Base-by-base conservation (phyloP, 2,797 vertebrate genomes). In the Gymnothorax reevesii region DNA sequence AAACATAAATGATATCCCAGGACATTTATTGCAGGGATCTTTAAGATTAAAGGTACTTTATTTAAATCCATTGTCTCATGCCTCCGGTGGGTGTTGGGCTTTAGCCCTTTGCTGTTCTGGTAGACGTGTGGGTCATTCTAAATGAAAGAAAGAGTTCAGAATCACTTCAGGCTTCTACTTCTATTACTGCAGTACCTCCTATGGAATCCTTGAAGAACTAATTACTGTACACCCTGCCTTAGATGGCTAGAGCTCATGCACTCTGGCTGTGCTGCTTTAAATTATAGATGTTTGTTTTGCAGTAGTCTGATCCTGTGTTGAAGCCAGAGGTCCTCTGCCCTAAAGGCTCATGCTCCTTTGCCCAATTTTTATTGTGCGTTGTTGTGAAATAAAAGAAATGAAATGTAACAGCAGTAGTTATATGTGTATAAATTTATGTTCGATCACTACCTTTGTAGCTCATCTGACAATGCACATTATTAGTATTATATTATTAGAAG, bases 181-280 rank as follows among this genome's bases (percentile, higher is more conserved):
- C 62, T 88, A 88, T 89, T 91, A 54, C n/a, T 91, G n/a, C 73
- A 90, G 93, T 93, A 94, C 95, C 93, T 94, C 92, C 93, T 92
- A 92, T 91, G 93, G 93, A 93, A 93, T 91, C 92, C 92, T 92
- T 66, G 86, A 92, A 92, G 94, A 93, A 92, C 91, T 92, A 92
- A 95, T 94, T 93, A 94, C 91, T 92, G 92, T 87, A 92, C 93
- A 93, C 94, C 93, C 93, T 93, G 94, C 92, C 93, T 89, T 90
- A 82, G 77, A 84, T 88, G 91, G 92, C 92, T 90, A 91, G 91
- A 92, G 90, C 92, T 90, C 60, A 92, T 87, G 85, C 91, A 95
- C 92, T 95, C 95, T 94, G 92, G 93, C 89, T 0, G 88, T 84
- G 90, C 94, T 95, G 94, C 95, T 94, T 87, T 90, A 88, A 60